A percentile compares a stretch with the other conserved stretches of the same genome.
Evolutionary conservation across 2,113 vertebrate species (phyloP).

Genomic region (Cariama cristata): DNA sequence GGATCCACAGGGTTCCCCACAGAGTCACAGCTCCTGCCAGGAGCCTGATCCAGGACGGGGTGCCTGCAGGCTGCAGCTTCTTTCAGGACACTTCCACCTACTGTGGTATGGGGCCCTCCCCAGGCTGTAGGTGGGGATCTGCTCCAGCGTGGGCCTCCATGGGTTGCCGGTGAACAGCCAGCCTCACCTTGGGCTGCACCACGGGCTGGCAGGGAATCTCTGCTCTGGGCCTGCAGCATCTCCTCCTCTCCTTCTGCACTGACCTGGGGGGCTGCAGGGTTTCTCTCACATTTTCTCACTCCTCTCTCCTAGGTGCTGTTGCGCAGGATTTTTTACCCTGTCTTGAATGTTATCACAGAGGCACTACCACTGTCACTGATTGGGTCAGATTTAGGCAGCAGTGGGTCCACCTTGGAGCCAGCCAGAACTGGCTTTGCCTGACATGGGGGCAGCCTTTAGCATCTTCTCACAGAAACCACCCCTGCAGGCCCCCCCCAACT

Average conservation of each 20-base stretch:
- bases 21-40: neutral
- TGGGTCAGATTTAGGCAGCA: neutral
- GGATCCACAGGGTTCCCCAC: neutral
- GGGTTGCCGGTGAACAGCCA: neutral
- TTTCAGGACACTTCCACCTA: neutral
- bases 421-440: neutral
- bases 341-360: neutral
- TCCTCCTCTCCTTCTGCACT: neutral
- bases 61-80: neutral
- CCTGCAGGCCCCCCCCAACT: rapidly evolving
- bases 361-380: rapidly evolving
- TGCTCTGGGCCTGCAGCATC: neutral
- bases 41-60: neutral
- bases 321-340: neutral
- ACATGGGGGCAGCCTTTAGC: neutral
- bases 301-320: neutral
- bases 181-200: neutral
- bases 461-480: neutral
- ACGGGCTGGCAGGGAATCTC: neutral
- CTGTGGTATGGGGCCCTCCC: neutral
- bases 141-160: neutral
- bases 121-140: neutral
- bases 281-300: neutral
- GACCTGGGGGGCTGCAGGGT: neutral
- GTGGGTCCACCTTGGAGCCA: neutral